Percentiles rank a stretch among this genome's conserved stretches.
Evolutionary conservation across 2,888 invertebrate genomes (phyloP).

Genomic region (Cenopis cana): DNA sequence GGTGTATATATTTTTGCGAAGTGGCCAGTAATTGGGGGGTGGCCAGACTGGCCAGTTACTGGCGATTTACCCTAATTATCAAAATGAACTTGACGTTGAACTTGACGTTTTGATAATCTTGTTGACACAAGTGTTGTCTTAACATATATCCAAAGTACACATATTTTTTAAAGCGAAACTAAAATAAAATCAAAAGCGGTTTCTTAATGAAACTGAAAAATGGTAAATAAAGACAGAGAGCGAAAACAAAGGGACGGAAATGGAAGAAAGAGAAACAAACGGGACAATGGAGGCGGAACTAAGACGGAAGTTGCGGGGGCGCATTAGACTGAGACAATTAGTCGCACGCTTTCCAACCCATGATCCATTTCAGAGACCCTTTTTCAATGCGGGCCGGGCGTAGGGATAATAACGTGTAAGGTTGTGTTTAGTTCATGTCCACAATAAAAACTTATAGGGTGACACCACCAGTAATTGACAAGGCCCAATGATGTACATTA

Average conservation of each 20-base stretch:
- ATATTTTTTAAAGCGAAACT: conserved; percentile 7
- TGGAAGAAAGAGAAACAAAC: conserved; percentile 44
- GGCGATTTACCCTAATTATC: no score
- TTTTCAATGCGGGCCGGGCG: conserved; percentile 11
- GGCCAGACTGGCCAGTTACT: no score
- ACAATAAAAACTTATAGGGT: neutral
- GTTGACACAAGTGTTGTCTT: no score
- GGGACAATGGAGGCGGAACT: conserved; percentile 42
- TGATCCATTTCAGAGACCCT: conserved; percentile 30
- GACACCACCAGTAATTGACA: no score
- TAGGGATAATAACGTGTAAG: conserved; percentile 13
- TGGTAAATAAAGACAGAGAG: conserved; percentile 39
- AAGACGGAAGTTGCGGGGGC: conserved; percentile 41
- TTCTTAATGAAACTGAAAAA: conserved; percentile 38
- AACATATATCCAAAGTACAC: neutral
- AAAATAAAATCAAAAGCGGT: conserved; percentile 10
- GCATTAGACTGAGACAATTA: conserved; percentile 47
- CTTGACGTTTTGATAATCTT: no score
- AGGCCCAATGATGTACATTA: no score
- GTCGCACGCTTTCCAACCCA: conserved; percentile 39
- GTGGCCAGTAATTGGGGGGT: no score
- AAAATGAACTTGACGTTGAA: no score
- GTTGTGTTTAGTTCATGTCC: neutral
- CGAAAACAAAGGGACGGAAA: conserved; percentile 44
- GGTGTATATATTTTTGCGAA: no score